phyloP scores from a whole-genome alignment of 2,888 invertebrate species.

The Chloroclysta siterata region DNA sequence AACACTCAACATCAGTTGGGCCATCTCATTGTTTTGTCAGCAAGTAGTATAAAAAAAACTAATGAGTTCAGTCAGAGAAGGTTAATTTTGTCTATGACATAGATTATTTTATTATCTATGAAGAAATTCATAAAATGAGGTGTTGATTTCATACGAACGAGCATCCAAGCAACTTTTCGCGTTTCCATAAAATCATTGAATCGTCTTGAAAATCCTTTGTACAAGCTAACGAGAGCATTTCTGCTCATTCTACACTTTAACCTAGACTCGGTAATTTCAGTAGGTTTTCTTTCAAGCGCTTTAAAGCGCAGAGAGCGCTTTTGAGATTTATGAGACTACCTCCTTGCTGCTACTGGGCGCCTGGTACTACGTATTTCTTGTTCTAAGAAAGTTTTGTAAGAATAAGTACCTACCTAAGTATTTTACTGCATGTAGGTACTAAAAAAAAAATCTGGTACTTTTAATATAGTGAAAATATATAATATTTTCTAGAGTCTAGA shows the following conservation, averaged over 20 bases:
- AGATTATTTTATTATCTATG: too few species aligned
- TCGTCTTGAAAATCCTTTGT: neutral
- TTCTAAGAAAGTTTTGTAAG: slow-evolving; percentile 6
- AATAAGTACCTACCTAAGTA: neutral
- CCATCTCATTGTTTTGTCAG: too few species aligned
- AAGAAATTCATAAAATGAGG: too few species aligned
- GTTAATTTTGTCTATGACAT: too few species aligned
- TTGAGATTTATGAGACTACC: slow-evolving; percentile 31
- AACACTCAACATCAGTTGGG: too few species aligned
- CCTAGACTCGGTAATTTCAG: slow-evolving; percentile 21
- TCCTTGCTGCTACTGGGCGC: slow-evolving; percentile 19
- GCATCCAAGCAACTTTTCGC: too few species aligned
- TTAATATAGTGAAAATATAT: too few species aligned
- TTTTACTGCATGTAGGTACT: neutral
- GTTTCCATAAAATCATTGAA: neutral
- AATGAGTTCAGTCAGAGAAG: too few species aligned
- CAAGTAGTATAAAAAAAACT: too few species aligned
- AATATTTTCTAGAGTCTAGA: too few species aligned
- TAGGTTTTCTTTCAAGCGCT: slow-evolving; percentile 23
- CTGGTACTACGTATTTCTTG: slow-evolving; percentile 23
- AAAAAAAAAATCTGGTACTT: too few species aligned
- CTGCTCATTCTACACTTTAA: slow-evolving; percentile 16
- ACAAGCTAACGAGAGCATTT: slow-evolving; percentile 8
- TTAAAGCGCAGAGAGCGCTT: slow-evolving; percentile 26
- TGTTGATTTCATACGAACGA: too few species aligned